Conservation (phyloP, 2,888 invertebrate species). For the Meta bourneti region DNA sequence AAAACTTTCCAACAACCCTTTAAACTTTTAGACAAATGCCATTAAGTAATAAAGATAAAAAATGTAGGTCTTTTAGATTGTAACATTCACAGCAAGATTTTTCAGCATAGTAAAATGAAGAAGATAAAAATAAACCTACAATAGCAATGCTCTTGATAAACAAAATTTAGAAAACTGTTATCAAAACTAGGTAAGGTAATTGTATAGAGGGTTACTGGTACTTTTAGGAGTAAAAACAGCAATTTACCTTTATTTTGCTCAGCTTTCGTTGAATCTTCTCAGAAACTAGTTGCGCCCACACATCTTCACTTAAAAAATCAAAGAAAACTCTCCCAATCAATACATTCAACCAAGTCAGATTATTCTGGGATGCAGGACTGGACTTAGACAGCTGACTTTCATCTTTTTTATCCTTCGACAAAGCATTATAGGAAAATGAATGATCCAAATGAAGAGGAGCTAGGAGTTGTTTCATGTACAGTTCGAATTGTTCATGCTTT, state of each 20-base stretch:
- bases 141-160: not conserved
- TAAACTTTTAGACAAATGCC: too few relatives aligned
- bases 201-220: not conserved
- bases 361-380: conserved; percentile 5
- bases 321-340: conserved; percentile 89
- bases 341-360: conserved; percentile 87
- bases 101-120: not conserved
- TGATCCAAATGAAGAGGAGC: conserved; percentile 45
- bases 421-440: not conserved
- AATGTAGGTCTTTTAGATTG: too few relatives aligned
- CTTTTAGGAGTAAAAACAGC: not conserved
- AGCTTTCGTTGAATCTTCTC: conserved; percentile 92
- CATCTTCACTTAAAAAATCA: conserved; percentile 89
- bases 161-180: not conserved
- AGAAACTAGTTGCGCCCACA: conserved; percentile 86
- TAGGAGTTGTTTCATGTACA: conserved; percentile 62
- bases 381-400: conserved; percentile 19
- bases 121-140: not conserved
- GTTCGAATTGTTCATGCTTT: conserved; percentile 65
- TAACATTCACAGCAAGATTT: not conserved
- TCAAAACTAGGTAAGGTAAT: too few relatives aligned
- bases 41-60: too few relatives aligned
- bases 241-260: conserved; percentile 88
- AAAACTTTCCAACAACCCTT: too few relatives aligned
- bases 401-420: conserved; percentile 38